These are phyloP conservation scores for Rhinolophus ferrumequinum DNA, from an alignment of 2,113 vertebrate species.

Conservation along the genomic window DNA sequence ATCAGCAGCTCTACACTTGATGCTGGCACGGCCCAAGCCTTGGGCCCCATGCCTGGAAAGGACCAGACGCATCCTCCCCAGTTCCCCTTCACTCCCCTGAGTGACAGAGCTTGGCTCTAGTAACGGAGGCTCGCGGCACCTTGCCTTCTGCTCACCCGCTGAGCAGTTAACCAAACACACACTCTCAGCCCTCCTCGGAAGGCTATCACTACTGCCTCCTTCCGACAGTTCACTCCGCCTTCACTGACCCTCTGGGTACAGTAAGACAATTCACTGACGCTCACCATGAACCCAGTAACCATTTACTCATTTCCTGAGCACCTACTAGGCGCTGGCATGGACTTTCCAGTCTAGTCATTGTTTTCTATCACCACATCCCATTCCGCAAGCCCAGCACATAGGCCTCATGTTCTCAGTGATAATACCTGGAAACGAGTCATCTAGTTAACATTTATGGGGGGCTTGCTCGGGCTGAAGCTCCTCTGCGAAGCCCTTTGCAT, in stretches of 20 bases:
- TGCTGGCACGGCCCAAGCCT: neutral
- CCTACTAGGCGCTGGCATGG: neutral
- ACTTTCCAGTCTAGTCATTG: too few species aligned
- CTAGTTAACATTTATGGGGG: neutral
- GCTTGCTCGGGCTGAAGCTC: neutral
- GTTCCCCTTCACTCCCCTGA: neutral
- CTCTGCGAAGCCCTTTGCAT: neutral
- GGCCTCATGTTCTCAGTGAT: neutral
- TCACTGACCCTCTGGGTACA: neutral
- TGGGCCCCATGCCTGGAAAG: neutral
- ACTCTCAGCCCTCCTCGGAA: neutral
- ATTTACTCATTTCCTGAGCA: neutral
- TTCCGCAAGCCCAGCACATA: neutral
- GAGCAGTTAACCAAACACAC: neutral
- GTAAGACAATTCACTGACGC: too few species aligned
- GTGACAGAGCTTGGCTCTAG: neutral
- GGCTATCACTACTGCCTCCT: neutral
- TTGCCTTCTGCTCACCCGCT: neutral
- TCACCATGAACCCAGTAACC: neutral
- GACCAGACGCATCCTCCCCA: neutral
- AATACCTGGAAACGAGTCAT: neutral
- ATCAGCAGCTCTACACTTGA: neutral
- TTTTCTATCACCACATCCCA: neutral
- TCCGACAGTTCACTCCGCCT: neutral
- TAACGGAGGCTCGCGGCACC: neutral